Evolutionary conservation across 2,797 vertebrate species (phyloP).

Genomic region (Denticeps clupeoides): DNA sequence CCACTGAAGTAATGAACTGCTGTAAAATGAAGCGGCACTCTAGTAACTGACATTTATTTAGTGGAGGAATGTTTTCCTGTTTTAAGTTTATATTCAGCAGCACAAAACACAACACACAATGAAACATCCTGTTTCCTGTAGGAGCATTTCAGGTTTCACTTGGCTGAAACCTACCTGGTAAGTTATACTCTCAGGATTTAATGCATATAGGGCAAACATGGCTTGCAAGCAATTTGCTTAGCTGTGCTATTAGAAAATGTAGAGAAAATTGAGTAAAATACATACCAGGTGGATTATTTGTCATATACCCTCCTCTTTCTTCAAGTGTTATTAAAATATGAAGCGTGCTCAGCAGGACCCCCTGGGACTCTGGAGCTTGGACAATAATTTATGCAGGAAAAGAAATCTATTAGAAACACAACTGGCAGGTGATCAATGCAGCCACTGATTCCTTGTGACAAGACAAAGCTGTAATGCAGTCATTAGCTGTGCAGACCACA

Average conservation of each 20-base stretch:
- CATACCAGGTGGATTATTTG: conserved; percentile 4
- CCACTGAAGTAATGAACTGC: too few relatives aligned
- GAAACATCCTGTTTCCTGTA: too few relatives aligned
- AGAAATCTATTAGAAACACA: conserved; percentile 36
- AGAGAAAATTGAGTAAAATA: not conserved
- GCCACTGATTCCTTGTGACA: conserved; percentile 46
- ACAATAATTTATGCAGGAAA: conserved; percentile 33
- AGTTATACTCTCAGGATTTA: too few relatives aligned
- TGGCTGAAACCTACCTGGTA: too few relatives aligned
- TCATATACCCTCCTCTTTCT: conserved; percentile 23
- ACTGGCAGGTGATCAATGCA: conserved; percentile 50
- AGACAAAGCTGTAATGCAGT: conserved; percentile 46
- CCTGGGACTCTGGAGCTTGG: conserved; percentile 6
- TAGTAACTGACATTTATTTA: too few relatives aligned
- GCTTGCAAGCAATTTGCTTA: conserved; percentile 26
- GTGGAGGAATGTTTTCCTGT: too few relatives aligned
- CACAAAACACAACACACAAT: too few relatives aligned
- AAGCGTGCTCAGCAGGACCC: conserved; percentile 35
- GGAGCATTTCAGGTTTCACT: too few relatives aligned
- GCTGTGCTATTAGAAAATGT: conserved; percentile 16
- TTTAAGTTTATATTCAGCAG: too few relatives aligned
- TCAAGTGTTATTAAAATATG: conserved; percentile 41
- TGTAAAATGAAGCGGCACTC: too few relatives aligned
- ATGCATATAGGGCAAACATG: not conserved
- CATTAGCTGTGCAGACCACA: conserved; percentile 44